These are phyloP conservation scores for Cuculus canorus DNA, from an alignment of 2,797 vertebrate genomes.

Conservation along the genomic window DNA sequence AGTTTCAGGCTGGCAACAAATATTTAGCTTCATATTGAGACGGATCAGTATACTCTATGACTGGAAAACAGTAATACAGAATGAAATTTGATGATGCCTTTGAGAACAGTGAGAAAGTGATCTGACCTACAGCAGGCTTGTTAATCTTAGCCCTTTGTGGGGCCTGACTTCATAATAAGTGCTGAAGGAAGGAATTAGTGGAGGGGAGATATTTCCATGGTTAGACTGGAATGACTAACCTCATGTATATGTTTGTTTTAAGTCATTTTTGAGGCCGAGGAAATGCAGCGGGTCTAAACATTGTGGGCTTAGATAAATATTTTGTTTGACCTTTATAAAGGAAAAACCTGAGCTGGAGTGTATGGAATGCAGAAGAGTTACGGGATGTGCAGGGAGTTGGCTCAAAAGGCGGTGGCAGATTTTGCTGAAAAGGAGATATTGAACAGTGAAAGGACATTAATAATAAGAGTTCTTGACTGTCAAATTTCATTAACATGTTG, in stretches of 20 bases:
- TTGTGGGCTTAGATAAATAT: constrained; percentile 10
- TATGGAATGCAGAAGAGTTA: neutral
- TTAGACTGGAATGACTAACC: neutral
- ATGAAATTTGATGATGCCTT: constrained; percentile 31
- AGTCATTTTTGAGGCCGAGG: neutral
- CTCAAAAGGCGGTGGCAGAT: neutral
- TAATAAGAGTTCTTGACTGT: neutral
- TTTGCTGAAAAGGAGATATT: neutral
- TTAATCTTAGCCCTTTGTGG: neutral
- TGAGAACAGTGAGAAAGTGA: constrained; percentile 1
- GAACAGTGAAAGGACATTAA: neutral
- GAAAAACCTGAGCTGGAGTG: neutral
- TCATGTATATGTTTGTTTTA: neutral
- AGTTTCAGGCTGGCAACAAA: neutral
- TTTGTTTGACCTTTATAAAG: neutral
- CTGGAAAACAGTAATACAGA: neutral
- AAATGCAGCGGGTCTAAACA: neutral
- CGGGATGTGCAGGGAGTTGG: neutral
- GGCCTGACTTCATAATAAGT: neutral
- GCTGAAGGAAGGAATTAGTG: neutral
- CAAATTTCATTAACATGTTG: neutral
- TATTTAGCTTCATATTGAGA: neutral
- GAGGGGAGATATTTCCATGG: neutral
- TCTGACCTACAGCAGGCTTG: neutral
- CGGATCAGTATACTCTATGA: neutral